Percentiles rank a stretch among this genome's conserved stretches.
Evolutionary conservation across 2,113 vertebrate species (phyloP).

Genomic region (Talpa occidentalis): DNA sequence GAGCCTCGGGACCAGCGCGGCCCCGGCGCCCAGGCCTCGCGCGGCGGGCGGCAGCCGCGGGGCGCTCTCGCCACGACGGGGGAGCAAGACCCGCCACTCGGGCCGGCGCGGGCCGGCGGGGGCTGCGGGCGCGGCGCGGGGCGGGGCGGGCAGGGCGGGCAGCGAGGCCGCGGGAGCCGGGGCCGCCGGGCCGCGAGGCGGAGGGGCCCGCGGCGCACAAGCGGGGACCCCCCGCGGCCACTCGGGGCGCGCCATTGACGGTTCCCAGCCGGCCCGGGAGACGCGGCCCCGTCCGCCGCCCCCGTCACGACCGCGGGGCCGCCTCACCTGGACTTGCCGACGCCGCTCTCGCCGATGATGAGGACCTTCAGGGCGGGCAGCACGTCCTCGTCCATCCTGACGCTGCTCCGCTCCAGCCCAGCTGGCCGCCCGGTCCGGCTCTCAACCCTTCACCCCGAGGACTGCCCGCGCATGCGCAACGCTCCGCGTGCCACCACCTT

Average conservation of each 20-base stretch:
- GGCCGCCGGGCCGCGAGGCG: neutral
- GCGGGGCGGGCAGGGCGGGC: neutral
- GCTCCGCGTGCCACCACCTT: conserved; percentile 29
- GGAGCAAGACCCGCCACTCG: no score
- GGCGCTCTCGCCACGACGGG: no score
- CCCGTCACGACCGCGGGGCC: neutral
- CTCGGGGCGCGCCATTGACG: neutral
- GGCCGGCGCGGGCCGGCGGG: neutral
- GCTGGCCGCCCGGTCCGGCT: neutral
- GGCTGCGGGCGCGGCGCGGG: neutral
- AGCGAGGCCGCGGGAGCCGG: no score
- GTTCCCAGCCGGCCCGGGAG: conserved; percentile 13
- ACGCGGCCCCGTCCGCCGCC: neutral
- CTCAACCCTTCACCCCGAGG: neutral
- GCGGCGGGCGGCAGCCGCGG: no score
- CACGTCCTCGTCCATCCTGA: conserved; percentile 95
- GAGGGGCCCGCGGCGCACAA: neutral
- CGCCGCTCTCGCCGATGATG: conserved; percentile 97
- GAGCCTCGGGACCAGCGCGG: neutral
- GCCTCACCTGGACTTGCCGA: conserved; percentile 97
- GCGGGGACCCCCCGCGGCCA: neutral
- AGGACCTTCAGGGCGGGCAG: conserved; percentile 96
- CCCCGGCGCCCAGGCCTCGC: no score
- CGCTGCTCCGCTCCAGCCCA: conserved; percentile 16
- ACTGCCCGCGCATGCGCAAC: conserved; percentile 76